Evolutionary conservation across 2,888 invertebrate genomes (phyloP).

Genomic region (Choreutis nemorana): DNA sequence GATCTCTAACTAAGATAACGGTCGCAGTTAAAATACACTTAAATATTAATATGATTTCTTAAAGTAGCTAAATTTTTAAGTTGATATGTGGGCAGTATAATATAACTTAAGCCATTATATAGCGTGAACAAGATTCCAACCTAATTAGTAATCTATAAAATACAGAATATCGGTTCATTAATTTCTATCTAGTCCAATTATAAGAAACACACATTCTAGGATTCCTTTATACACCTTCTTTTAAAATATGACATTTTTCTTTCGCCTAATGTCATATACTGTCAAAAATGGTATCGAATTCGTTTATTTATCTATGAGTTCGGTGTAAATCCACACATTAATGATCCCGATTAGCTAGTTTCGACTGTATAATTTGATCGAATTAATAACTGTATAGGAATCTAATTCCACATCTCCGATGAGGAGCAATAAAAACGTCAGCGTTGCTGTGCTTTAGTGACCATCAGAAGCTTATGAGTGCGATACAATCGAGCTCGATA

Average conservation of each 20-base stretch:
- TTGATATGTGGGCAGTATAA: too few species aligned
- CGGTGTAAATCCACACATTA: constrained; percentile 10
- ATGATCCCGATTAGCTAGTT: constrained; percentile 12
- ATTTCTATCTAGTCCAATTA: too few species aligned
- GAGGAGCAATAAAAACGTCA: constrained; percentile 10
- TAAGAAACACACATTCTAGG: too few species aligned
- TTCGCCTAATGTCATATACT: constrained; percentile 6
- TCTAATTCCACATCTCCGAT: constrained; percentile 9
- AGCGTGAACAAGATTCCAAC: too few species aligned
- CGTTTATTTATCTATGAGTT: constrained; percentile 9
- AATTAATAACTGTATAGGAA: constrained; percentile 9
- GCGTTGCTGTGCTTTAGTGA: constrained; percentile 7
- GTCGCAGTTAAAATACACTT: too few species aligned
- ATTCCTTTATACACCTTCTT: too few species aligned
- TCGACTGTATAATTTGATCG: constrained; percentile 10
- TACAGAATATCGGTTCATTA: too few species aligned
- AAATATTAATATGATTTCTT: too few species aligned
- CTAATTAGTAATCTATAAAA: too few species aligned
- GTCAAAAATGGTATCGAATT: constrained; percentile 9
- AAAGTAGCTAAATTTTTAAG: too few species aligned
- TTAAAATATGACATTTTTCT: constrained; percentile 7
- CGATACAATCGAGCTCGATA: constrained; percentile 27
- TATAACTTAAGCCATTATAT: too few species aligned
- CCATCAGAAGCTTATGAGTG: constrained; percentile 10
- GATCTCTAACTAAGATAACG: too few species aligned